A percentile compares a stretch with the other conserved stretches of the same genome.
These are phyloP conservation scores for Spodoptera litura DNA, from an alignment of 1,140 invertebrate genomes.

Conservation along the genomic window DNA sequence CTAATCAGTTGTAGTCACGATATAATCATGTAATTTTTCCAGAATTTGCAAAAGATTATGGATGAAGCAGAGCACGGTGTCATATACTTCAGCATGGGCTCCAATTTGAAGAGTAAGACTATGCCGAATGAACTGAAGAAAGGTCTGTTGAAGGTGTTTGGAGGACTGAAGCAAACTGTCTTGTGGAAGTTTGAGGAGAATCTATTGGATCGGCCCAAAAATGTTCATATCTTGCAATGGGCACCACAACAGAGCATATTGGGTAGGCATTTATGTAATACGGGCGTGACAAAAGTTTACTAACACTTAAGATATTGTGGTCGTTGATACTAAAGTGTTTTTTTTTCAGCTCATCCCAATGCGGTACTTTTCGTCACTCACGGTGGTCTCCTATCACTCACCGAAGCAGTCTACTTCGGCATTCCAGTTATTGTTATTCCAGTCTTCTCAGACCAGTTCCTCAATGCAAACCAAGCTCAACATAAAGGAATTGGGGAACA, in stretches of 20 bases:
- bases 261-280: constrained; percentile 59
- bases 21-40: neutral
- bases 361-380: constrained; percentile 89
- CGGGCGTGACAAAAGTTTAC: no score
- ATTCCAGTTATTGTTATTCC: constrained; percentile 89
- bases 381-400: constrained; percentile 89
- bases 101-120: constrained; percentile 84
- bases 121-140: constrained; percentile 57
- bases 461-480: constrained; percentile 72
- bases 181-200: constrained; percentile 86
- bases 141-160: constrained; percentile 80
- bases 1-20: no score
- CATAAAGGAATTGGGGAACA: constrained; percentile 58
- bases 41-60: constrained; percentile 85
- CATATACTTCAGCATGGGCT: constrained; percentile 89
- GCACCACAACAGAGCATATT: constrained; percentile 88
- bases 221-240: constrained; percentile 88
- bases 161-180: constrained; percentile 77
- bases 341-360: constrained; percentile 87
- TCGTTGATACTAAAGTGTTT: neutral
- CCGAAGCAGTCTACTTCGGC: constrained; percentile 89
- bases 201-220: constrained; percentile 79
- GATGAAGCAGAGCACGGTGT: constrained; percentile 86
- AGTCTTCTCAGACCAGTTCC: constrained; percentile 88
- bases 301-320: no score